phyloP scores from a whole-genome alignment of 2,113 vertebrate genomes.

The Saccopteryx bilineata region DNA sequence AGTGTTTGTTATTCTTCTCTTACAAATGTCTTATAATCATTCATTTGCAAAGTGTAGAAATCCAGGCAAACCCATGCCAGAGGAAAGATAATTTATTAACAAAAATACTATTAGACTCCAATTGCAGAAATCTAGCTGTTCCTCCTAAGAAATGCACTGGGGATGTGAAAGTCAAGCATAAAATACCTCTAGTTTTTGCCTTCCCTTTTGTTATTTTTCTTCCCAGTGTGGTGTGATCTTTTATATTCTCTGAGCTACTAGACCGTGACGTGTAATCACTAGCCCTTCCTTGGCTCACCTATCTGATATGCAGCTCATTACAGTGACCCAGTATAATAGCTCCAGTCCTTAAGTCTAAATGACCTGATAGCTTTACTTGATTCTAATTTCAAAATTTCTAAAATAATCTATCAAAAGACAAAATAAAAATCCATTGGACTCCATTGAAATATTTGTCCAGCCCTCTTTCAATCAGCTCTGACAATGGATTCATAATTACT shows the following conservation, averaged over 20 bases:
- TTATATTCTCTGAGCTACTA: neutral
- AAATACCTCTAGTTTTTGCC: neutral
- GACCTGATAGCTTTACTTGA: neutral
- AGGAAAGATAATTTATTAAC: neutral
- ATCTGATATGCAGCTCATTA: neutral
- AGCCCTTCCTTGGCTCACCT: neutral
- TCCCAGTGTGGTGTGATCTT: neutral
- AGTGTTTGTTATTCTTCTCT: neutral
- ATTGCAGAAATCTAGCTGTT: neutral
- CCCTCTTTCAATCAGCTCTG: neutral
- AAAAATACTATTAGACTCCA: neutral
- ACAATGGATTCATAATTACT: neutral
- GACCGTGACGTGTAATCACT: neutral
- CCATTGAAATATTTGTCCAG: neutral
- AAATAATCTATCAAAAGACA: neutral
- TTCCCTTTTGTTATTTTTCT: neutral
- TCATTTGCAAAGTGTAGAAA: neutral
- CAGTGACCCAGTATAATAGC: neutral
- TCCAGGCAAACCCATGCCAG: neutral
- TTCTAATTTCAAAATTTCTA: slow-evolving; percentile 12
- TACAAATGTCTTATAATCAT: neutral
- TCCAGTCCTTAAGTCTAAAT: neutral
- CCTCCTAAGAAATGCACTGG: neutral
- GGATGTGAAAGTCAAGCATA: neutral
- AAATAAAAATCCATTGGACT: neutral